Conservation (phyloP, 2,797 vertebrate species). For the Typhlichthys subterraneus region DNA sequence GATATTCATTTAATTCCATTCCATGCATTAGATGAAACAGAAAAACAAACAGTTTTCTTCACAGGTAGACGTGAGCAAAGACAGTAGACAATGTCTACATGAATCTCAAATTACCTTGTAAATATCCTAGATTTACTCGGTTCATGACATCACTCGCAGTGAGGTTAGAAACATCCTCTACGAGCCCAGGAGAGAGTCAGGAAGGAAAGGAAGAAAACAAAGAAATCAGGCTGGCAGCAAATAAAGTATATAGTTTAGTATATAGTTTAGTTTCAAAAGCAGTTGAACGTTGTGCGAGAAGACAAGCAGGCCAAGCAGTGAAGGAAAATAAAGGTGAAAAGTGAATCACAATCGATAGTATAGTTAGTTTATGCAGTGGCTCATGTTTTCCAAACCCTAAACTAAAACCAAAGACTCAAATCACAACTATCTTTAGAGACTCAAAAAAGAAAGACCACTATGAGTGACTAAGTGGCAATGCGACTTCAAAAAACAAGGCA, state of each 20-base stretch:
- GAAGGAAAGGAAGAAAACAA: constrained; percentile 53
- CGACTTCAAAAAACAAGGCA: too few species aligned
- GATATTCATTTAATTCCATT: too few species aligned
- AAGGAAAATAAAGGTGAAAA: not conserved
- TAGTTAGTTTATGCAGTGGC: too few species aligned
- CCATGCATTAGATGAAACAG: too few species aligned
- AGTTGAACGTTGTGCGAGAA: constrained; percentile 39
- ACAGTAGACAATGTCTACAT: constrained; percentile 34
- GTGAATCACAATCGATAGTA: too few species aligned
- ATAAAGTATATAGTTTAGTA: too few species aligned
- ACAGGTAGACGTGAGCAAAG: constrained; percentile 35
- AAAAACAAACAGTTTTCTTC: constrained; percentile 42
- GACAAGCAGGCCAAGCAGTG: constrained; percentile 53
- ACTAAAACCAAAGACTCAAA: too few species aligned
- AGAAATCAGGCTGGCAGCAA: constrained; percentile 84
- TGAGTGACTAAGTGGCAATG: too few species aligned
- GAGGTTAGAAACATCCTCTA: constrained; percentile 99
- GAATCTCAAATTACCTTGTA: constrained; percentile 91
- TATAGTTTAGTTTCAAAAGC: constrained; percentile 48
- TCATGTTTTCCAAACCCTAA: too few species aligned
- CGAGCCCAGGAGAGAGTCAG: constrained; percentile 80
- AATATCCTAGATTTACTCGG: constrained; percentile 99
- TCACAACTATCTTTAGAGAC: too few species aligned
- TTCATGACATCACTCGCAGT: constrained; percentile 99
- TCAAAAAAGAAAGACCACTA: too few species aligned